Percentiles rank a stretch among this genome's conserved stretches.
phyloP scores from a whole-genome alignment of 1,140 invertebrate species.

The Phocides pigmalion region DNA sequence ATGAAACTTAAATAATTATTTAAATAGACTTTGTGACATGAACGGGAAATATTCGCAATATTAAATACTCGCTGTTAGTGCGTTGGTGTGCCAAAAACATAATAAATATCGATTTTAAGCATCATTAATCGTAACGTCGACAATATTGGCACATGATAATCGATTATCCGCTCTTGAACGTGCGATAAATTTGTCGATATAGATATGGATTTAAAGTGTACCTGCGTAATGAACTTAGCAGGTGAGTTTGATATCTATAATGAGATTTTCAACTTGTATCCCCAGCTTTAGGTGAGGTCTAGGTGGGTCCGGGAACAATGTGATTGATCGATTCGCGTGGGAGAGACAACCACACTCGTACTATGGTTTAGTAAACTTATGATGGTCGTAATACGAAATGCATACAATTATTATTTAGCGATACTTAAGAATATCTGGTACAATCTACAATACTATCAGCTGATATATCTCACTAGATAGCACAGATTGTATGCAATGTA shows the following conservation, averaged over 20 bases:
- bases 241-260: conserved; percentile 14
- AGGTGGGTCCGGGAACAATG: neutral
- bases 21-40: neutral
- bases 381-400: conserved; percentile 3
- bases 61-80: neutral
- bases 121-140: conserved; percentile 16
- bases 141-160: conserved; percentile 19
- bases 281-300: neutral
- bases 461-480: neutral
- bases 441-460: conserved; percentile 1
- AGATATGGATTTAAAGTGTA: conserved; percentile 2
- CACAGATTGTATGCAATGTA: neutral
- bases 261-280: conserved; percentile 20
- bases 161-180: conserved; percentile 11
- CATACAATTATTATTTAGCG: conserved; percentile 6
- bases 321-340: conserved; percentile 15
- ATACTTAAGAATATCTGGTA: neutral
- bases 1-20: too few species aligned
- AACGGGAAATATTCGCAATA: neutral
- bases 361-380: conserved; percentile 1
- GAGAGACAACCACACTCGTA: conserved; percentile 6
- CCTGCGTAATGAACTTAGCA: conserved; percentile 9
- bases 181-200: conserved; percentile 12
- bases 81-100: conserved; percentile 1
- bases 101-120: conserved; percentile 3